A percentile compares a stretch with the other conserved stretches of the same genome.
phyloP scores from a whole-genome alignment of 2,113 vertebrate species.

The Brachyhypopomus occidentalis region DNA sequence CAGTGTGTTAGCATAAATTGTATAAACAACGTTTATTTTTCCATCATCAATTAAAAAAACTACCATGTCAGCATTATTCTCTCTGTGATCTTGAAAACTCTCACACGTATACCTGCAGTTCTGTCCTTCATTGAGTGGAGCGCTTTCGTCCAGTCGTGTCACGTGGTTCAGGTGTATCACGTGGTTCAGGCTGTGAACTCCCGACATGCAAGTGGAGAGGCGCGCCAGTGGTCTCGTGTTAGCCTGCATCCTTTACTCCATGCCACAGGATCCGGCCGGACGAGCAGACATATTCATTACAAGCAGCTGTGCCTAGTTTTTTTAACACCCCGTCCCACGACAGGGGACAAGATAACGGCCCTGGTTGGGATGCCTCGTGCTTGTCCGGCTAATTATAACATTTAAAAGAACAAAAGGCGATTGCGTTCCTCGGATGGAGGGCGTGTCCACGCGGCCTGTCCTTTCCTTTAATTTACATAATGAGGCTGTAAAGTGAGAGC shows the following conservation, averaged over 20 bases:
- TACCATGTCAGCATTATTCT: background rate
- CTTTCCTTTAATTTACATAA: background rate
- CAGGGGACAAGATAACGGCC: slow-evolving; percentile 63
- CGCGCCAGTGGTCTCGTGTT: slow-evolving; percentile 62
- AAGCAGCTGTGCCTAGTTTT: slow-evolving; percentile 69
- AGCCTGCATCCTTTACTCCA: slow-evolving; percentile 71
- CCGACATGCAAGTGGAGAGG: slow-evolving; percentile 60
- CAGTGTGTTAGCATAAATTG: background rate
- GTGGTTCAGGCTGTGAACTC: slow-evolving; percentile 5
- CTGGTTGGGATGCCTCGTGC: slow-evolving; percentile 59
- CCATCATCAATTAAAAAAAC: background rate
- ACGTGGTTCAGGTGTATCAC: background rate
- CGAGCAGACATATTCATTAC: slow-evolving; percentile 76
- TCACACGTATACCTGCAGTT: background rate
- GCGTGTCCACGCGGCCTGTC: background rate
- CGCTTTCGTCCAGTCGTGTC: too few relatives aligned
- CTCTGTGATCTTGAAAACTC: background rate
- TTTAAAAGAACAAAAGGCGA: slow-evolving; percentile 77
- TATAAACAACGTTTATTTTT: background rate
- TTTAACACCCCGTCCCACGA: slow-evolving; percentile 69
- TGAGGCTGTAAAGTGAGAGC: slow-evolving; percentile 12
- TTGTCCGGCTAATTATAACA: slow-evolving; percentile 75
- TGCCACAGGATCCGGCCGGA: slow-evolving; percentile 62
- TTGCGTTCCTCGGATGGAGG: slow-evolving; percentile 54
- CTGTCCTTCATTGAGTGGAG: background rate